phyloP scores from a whole-genome alignment of 2,888 invertebrate genomes.

The Clunio marinus region DNA sequence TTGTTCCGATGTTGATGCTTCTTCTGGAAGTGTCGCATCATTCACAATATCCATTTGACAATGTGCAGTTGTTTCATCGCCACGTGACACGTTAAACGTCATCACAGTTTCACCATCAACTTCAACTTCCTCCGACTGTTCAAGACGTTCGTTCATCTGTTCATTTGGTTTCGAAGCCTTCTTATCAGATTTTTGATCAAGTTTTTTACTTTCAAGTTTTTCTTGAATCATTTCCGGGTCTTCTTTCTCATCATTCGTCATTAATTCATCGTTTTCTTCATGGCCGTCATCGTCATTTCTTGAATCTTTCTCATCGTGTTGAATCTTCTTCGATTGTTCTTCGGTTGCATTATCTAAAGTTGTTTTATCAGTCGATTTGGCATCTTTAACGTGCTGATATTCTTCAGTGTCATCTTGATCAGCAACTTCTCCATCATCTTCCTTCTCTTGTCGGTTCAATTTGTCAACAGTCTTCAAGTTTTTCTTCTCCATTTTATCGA shows the following conservation, averaged over 20 bases:
- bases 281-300: slow-evolving; percentile 57
- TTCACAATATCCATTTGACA: slow-evolving; percentile 54
- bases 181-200: slow-evolving; percentile 49
- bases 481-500: slow-evolving; percentile 48
- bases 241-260: slow-evolving; percentile 52
- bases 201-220: slow-evolving; percentile 53
- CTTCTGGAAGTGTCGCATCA: slow-evolving; percentile 45
- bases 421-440: slow-evolving; percentile 53
- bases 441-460: slow-evolving; percentile 52
- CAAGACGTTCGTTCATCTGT: slow-evolving; percentile 53
- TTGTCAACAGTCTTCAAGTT: slow-evolving; percentile 55
- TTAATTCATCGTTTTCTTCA: slow-evolving; percentile 52
- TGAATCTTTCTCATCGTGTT: slow-evolving; percentile 61
- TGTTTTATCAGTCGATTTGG: slow-evolving; percentile 68
- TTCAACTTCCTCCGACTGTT: slow-evolving; percentile 56
- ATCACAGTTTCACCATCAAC: slow-evolving; percentile 70
- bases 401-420: slow-evolving; percentile 57
- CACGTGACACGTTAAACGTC: slow-evolving; percentile 65
- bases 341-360: slow-evolving; percentile 72
- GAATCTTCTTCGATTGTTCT: slow-evolving; percentile 65
- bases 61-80: slow-evolving; percentile 71
- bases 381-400: slow-evolving; percentile 80
- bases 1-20: slow-evolving; percentile 45
- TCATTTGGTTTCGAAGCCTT: slow-evolving; percentile 48
- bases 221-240: slow-evolving; percentile 46